These are phyloP conservation scores for Dicaeum eximium DNA, from an alignment of 2,113 vertebrate genomes.

Conservation along the genomic window DNA sequence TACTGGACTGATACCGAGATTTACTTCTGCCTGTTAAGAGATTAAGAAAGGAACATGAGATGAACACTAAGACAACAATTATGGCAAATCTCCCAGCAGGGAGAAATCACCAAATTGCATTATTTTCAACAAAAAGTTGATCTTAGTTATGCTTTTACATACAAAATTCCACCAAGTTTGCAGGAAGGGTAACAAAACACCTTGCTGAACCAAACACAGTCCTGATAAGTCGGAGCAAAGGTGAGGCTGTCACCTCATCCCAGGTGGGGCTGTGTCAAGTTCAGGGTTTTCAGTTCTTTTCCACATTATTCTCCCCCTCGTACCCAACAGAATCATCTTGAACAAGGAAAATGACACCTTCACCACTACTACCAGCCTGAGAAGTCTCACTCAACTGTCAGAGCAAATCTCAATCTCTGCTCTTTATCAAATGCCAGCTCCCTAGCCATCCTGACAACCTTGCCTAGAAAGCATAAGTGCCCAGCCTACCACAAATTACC, in stretches of 20 bases:
- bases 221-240: background rate
- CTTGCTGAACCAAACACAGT: background rate
- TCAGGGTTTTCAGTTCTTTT: background rate
- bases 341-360: background rate
- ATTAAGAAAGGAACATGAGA: background rate
- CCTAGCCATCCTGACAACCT: background rate
- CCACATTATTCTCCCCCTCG: accelerated
- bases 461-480: background rate
- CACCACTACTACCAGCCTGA: background rate
- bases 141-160: background rate
- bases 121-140: background rate
- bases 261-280: background rate
- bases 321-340: background rate
- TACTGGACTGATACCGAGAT: background rate
- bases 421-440: background rate
- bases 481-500: background rate
- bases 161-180: background rate
- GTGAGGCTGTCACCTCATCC: background rate
- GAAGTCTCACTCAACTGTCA: background rate
- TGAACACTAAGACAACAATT: background rate
- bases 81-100: background rate
- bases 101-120: background rate
- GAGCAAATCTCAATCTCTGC: background rate
- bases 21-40: slow-evolving; percentile 6
- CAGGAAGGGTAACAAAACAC: background rate